Evolutionary conservation across 2,797 vertebrate species (phyloP), one percentile per base, ranked within the genome.

Genomic region (Spinibarbus caldwelli): DNA sequence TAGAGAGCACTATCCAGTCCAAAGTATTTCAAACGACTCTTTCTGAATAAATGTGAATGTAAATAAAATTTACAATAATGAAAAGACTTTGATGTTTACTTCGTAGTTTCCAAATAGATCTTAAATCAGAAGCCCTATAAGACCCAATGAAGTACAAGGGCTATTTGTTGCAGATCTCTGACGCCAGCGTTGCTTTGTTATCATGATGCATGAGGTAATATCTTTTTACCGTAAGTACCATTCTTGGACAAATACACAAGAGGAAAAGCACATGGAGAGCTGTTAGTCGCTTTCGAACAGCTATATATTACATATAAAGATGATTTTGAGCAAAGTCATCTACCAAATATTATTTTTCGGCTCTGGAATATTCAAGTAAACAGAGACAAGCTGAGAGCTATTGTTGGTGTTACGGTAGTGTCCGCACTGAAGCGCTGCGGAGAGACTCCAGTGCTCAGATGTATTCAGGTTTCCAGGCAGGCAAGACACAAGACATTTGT

Each of bases 351-450:
- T 79, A 29, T 45, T 62, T 31, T 17, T 2, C 21, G 5, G 0
- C 1, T 5, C 0, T 10, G 11, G 0, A 83, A 75, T 49, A 49
- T 34, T 49, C 1, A 75, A 7, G 15, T 66, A 64, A 38, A 19
- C 43, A 64, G 15, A 26, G 9, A 11, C 0, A 0, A 21, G 8
- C 4, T 5, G 52, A 2, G 19, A 43, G 81, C 57, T 94, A 72
- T 3, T 92, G 17, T 1, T 0, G 88, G 82, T 36, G 85, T 95
- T 95, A 95, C 93, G 94, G 94, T 93, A 93, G 19, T 0, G 17
- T n/a, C 41, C 80, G 90, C 82, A 57, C 79, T 90, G 90, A 91
- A 89, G 92, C 94, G 82, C 92, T 88, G 93, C 93, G 62, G 88
- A 66, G 88, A 62, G 54, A 82, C n/a, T 84, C 75, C 47, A 83